Base-by-base conservation (phyloP, 2,113 vertebrate species). In the Excalfactoria chinensis region DNA sequence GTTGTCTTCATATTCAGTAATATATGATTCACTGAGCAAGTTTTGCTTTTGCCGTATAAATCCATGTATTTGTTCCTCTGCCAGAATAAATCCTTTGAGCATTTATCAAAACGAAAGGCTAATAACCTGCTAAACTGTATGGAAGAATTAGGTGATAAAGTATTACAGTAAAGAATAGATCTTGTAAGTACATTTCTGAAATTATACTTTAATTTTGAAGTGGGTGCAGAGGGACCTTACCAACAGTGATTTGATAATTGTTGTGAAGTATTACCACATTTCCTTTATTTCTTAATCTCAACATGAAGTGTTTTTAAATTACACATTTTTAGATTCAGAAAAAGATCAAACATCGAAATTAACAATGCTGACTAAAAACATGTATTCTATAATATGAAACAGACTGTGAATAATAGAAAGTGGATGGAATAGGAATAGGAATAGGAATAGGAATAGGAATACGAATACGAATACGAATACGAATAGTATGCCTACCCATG, bases 101-200 rank as follows among this genome's bases (percentile, higher is more conserved):
- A 41, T 94, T 93, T 96, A 95, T 93, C 94, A 93, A 93, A 95
- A 90, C 89, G 75, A 97, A 95, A 88, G 80, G 59, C 46, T 91
- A 96, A 90, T 94, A 92, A 90, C 73, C 60, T 91, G 51, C 85
- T 94, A 94, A 91, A 85, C 20, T 9, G 43, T 89, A 60, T 46
- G 77, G 86, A 93, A 90, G 51, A 95, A 96, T 82, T 94, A 67
- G 81, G 71, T 93, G 88, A 85, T 91, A 93, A 96, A 94, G 85
- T 83, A 63, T 82, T 92, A 62, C 67, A 79, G 58, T 68, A 87
- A 81, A 91, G 70, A 94, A 71, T 85, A 4, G 94, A 85, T 92
- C 95, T 87, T 79, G 30, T 94, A 93, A 92, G 60, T 90, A 72
- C 56, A 63, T 30, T 92, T 90, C 49, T 75, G 70, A 88, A 78